Conservation (phyloP, 2,113 vertebrate species). For the Upupa epops region DNA sequence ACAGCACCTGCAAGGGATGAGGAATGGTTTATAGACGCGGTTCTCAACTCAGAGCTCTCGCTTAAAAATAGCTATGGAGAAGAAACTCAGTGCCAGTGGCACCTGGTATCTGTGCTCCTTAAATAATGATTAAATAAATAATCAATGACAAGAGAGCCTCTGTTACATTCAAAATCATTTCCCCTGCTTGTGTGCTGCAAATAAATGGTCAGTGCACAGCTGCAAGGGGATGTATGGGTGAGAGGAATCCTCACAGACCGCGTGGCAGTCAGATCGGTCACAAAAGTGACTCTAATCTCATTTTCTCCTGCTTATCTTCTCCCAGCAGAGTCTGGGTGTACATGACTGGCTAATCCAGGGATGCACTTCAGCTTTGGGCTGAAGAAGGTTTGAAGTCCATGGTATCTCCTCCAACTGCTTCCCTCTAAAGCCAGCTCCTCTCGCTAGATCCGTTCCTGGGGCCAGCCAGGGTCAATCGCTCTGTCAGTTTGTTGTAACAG, state of each 20-base stretch:
- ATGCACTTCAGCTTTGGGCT: neutral
- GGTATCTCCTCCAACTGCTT: neutral
- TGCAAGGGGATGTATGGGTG: neutral
- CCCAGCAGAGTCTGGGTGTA: neutral
- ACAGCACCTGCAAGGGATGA: neutral
- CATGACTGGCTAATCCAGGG: accelerated
- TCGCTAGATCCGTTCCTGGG: neutral
- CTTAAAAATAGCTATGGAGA: neutral
- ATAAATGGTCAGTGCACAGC: neutral
- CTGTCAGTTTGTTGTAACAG: conserved; percentile 16
- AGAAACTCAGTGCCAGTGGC: neutral
- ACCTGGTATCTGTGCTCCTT: neutral
- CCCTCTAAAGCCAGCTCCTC: neutral
- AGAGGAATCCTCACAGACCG: neutral
- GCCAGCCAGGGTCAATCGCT: neutral
- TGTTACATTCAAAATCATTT: neutral
- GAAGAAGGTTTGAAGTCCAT: neutral
- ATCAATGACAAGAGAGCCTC: neutral
- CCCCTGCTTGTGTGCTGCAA: neutral
- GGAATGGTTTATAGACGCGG: neutral
- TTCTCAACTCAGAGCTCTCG: neutral
- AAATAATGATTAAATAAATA: neutral
- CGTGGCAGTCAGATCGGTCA: neutral
- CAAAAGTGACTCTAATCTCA: neutral
- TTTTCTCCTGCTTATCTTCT: neutral